A percentile compares a stretch with the other conserved stretches of the same genome.
Conservation (phyloP, 2,888 invertebrate species). For the Dione vanillae region DNA sequence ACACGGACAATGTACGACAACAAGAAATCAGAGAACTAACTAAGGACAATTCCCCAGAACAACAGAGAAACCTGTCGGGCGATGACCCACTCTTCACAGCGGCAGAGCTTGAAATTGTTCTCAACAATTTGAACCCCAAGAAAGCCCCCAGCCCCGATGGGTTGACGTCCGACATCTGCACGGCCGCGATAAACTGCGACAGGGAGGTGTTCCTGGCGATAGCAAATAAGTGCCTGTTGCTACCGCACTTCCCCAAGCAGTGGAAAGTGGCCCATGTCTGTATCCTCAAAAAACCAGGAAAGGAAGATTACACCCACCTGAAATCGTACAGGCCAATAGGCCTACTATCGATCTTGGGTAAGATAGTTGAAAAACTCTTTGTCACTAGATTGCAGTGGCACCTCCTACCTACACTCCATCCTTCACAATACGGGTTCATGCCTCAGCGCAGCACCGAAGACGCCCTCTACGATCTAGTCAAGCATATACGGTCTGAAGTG, state of each 20-base stretch:
- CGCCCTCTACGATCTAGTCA: conserved; percentile 42
- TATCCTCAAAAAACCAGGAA: not conserved
- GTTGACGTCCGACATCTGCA: conserved; percentile 38
- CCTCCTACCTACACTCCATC: too few species aligned
- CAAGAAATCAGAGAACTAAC: not conserved
- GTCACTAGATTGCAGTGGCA: conserved; percentile 36
- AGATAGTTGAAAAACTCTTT: conserved; percentile 16
- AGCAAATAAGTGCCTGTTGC: conserved; percentile 33
- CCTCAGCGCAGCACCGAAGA: conserved; percentile 46
- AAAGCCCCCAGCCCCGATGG: conserved; percentile 39
- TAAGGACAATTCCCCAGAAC: not conserved
- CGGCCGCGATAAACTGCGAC: not conserved
- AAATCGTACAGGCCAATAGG: conserved; percentile 42
- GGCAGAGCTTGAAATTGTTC: conserved; percentile 12
- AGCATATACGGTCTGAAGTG: conserved; percentile 1
- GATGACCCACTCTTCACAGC: conserved; percentile 5
- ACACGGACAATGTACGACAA: not conserved
- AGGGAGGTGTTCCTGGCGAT: not conserved
- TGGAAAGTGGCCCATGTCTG: conserved; percentile 33
- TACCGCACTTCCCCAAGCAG: conserved; percentile 31
- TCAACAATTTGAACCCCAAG: conserved; percentile 36
- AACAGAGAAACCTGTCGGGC: not conserved
- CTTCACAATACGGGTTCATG: conserved; percentile 45
- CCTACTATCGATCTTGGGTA: conserved; percentile 12
- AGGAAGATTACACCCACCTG: conserved; percentile 27